Evolutionary conservation across 1,140 invertebrate species (phyloP).

Genomic region (Aphis gossypii): DNA sequence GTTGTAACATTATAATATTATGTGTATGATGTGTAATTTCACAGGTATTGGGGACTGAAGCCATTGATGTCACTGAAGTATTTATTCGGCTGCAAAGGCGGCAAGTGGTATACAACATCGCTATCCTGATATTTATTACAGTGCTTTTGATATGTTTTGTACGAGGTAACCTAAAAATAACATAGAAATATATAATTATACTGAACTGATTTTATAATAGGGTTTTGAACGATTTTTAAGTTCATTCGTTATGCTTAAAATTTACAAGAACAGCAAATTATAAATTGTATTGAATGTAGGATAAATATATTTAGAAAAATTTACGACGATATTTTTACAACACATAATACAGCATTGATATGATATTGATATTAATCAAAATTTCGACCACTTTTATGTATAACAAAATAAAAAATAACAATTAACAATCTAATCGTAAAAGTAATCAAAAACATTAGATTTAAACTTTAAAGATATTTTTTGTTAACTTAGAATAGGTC

Average conservation of each 20-base stretch:
- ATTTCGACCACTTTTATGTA: no score
- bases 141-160: constrained; percentile 40
- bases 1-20: neutral
- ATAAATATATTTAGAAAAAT: no score
- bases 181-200: neutral
- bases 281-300: no score
- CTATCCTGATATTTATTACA: constrained; percentile 43
- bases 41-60: constrained; percentile 42
- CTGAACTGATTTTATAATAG: neutral
- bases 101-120: constrained; percentile 30
- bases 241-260: neutral
- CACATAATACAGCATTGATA: no score
- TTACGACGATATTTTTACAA: no score
- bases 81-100: constrained; percentile 47
- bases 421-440: no score
- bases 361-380: no score
- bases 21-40: neutral
- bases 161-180: neutral
- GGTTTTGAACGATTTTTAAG: neutral
- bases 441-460: no score
- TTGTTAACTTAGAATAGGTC: no score
- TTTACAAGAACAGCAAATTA: neutral
- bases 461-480: no score
- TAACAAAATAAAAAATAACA: no score
- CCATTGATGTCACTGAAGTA: constrained; percentile 46